phyloP scores from a whole-genome alignment of 2,797 vertebrate genomes.

The Caiman crocodilus region DNA sequence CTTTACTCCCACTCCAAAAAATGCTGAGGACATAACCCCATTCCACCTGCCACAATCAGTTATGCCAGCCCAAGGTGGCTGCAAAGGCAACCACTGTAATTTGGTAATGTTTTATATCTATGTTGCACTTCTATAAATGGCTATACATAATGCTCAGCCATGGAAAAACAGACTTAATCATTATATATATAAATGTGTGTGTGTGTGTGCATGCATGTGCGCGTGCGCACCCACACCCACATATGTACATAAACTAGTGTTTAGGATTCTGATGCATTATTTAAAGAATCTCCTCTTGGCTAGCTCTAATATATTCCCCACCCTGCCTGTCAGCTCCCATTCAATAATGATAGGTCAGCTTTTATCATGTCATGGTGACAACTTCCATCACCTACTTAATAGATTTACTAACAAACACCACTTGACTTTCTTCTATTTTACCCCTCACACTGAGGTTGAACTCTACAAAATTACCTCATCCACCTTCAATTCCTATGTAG shows the following conservation, averaged over 20 bases:
- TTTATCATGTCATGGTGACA: neutral
- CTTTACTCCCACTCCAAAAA: neutral
- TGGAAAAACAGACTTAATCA: neutral
- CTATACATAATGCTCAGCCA: fast-evolving
- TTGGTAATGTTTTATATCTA: neutral
- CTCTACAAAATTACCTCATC: no score
- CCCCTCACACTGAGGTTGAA: no score
- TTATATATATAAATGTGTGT: no score
- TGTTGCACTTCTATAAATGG: neutral
- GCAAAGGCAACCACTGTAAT: neutral
- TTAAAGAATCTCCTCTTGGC: neutral
- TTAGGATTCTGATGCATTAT: neutral
- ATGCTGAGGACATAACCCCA: neutral
- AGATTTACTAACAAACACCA: neutral
- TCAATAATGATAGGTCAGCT: neutral
- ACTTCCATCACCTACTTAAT: neutral
- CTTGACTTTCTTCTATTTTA: no score
- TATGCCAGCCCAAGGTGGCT: neutral
- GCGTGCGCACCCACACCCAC: no score
- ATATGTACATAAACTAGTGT: neutral
- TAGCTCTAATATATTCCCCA: neutral
- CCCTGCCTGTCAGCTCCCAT: neutral
- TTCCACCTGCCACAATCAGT: neutral
- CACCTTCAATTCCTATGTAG: no score
- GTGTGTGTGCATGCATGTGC: no score